Evolutionary conservation across 2,113 vertebrate species (phyloP), one percentile per base, ranked within the genome.

Genomic region (Lasiurus borealis): DNA sequence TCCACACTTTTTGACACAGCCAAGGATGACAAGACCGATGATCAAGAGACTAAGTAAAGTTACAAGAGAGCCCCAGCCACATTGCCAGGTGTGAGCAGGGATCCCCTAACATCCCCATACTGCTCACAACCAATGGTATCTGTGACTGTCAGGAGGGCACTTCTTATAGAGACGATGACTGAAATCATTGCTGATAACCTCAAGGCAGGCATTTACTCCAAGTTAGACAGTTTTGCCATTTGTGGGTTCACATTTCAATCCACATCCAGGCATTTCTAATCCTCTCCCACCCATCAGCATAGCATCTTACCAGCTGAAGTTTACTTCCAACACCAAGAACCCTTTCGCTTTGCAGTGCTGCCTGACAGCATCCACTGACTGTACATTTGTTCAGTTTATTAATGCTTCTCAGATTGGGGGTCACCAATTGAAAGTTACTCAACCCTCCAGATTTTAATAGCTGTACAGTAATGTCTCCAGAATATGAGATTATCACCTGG

Each of bases 61-160:
- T 46, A 96, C 29, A 99, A 98, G 84, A 99, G 97, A 88, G 98
- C 97, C 86, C 98, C 98, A 36, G 98, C 98, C 13, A 98, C 96
- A 90, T 98, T 97, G 48, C 98, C 98, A 8, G 97, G 98, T 6
- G 98, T 7, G 98, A 96, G 81, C 98, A 71, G 98, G 98, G 46
- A 98, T 98, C 87, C 99, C 95, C 12, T 96, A 97, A 97, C 90
- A 99, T 98, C 62, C 96, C 8, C 88, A 97, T 98, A 99, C 71
- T 99, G 98, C 54, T 99, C 98, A 0, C 48, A 91, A 80, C 99
- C 99, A 27, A 99, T 98, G 34, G 97, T 95, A 88, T 99, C 99
- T 44, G 48, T 87, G 86, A 97, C 98, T 29, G 94, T 95, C 97
- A 54, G 96, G 94, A 85, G 98, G 2, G 98, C 98, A 4, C 99